phyloP scores from a whole-genome alignment of 2,888 invertebrate genomes.

The Plemyria rubiginata region DNA sequence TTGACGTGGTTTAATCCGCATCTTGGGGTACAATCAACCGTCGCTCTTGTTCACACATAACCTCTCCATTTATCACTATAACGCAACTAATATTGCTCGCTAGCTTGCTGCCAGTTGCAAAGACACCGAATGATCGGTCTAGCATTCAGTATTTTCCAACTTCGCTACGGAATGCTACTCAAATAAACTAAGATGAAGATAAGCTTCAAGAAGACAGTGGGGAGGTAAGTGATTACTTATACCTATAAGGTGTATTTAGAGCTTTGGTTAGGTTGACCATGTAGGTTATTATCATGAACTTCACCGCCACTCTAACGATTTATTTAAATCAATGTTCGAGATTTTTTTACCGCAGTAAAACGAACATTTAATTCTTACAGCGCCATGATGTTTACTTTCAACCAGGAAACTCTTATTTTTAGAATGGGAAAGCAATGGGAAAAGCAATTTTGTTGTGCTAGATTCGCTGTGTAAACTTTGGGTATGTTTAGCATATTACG shows the following conservation, averaged over 20 bases:
- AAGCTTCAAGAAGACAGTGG: no score
- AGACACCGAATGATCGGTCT: conserved; percentile 34
- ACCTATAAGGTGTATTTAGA: no score
- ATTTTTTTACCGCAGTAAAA: neutral
- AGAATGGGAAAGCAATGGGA: neutral
- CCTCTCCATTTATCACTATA: conserved; percentile 51
- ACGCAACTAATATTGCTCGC: conserved; percentile 40
- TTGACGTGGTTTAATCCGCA: conserved; percentile 53
- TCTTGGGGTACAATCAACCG: conserved; percentile 43
- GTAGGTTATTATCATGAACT: neutral
- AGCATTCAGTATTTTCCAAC: conserved; percentile 47
- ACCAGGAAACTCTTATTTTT: conserved; percentile 12
- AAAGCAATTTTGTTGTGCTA: conserved; percentile 1
- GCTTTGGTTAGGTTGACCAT: no score
- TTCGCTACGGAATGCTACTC: conserved; percentile 44
- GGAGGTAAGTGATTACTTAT: no score
- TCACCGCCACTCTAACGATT: neutral
- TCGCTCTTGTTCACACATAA: conserved; percentile 40
- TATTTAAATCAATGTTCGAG: neutral
- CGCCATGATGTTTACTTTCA: neutral
- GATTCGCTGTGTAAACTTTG: conserved; percentile 10
- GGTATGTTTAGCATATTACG: conserved; percentile 22
- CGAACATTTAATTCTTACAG: conserved; percentile 6
- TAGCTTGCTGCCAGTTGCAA: conserved; percentile 11
- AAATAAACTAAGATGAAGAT: conserved; percentile 40